Percentiles rank a stretch among this genome's conserved stretches.
Conservation (phyloP, 2,888 invertebrate species). For the Pandemis cinnamomeana region DNA sequence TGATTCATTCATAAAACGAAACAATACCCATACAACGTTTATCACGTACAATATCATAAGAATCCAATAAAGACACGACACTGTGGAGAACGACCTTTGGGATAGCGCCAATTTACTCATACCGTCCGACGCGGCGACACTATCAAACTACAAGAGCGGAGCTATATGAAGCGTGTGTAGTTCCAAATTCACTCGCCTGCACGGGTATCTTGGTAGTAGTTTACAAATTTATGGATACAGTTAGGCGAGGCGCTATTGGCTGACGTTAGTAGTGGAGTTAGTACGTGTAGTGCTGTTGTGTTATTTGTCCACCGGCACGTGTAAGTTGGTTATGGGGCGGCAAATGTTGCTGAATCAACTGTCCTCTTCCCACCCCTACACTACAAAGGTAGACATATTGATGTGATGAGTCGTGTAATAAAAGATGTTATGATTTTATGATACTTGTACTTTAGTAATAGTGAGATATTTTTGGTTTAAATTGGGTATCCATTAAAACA, state of each 20-base stretch:
- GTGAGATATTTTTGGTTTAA: neutral
- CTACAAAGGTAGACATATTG: conserved; percentile 7
- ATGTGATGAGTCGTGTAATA: conserved; percentile 6
- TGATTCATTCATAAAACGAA: conserved; percentile 15
- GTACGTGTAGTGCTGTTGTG: conserved; percentile 14
- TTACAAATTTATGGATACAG: conserved; percentile 26
- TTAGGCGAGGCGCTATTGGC: conserved; percentile 12
- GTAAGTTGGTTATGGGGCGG: conserved; percentile 14
- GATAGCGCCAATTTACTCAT: conserved; percentile 24
- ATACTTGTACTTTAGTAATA: neutral
- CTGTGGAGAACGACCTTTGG: conserved; percentile 43
- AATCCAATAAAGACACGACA: conserved; percentile 47
- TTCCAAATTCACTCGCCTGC: conserved; percentile 20
- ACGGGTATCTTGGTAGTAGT: conserved; percentile 15
- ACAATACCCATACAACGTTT: conserved; percentile 21
- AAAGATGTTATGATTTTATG: conserved; percentile 11
- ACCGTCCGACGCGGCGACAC: conserved; percentile 5
- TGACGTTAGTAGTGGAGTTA: conserved; percentile 7
- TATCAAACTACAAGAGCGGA: conserved; percentile 1
- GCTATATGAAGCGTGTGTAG: conserved; percentile 1
- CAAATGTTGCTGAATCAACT: conserved; percentile 24
- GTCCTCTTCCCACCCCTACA: neutral
- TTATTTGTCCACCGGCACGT: conserved; percentile 5
- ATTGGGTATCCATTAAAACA: neutral
- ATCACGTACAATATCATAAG: conserved; percentile 39